Evolutionary conservation across 2,888 invertebrate genomes (phyloP).

Genomic region (Mantis religiosa): DNA sequence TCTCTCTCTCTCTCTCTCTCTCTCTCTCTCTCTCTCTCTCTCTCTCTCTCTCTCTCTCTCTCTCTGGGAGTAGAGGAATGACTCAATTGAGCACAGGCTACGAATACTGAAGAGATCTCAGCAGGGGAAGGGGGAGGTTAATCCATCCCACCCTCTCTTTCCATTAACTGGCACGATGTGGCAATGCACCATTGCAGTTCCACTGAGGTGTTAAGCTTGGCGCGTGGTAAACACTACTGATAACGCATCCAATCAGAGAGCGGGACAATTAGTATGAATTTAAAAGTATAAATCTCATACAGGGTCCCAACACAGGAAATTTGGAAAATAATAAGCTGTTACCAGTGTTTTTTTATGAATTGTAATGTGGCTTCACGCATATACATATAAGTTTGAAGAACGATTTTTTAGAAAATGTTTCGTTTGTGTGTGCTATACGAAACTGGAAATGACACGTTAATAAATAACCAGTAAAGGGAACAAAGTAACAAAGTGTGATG

Average conservation of each 20-base stretch:
- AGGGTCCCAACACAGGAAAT: no score
- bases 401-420: no score
- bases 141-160: background rate
- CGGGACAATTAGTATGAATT: no score
- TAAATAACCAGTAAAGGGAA: no score
- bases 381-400: no score
- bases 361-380: no score
- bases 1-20: background rate
- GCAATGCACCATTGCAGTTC: background rate
- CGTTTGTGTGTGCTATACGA: no score
- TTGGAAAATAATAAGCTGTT: no score
- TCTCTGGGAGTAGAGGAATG: constrained; percentile 4
- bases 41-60: background rate
- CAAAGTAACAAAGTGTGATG: no score
- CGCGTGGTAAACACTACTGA: background rate
- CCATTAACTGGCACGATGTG: background rate
- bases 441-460: no score
- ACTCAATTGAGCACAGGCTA: constrained; percentile 7
- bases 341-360: no score
- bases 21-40: background rate
- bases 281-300: no score
- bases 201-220: background rate
- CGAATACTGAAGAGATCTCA: constrained; percentile 6
- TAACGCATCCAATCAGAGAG: background rate
- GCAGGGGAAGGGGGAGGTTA: background rate